Conservation (phyloP, 2,888 invertebrate genomes). For the Cacoxenus indagator region DNA sequence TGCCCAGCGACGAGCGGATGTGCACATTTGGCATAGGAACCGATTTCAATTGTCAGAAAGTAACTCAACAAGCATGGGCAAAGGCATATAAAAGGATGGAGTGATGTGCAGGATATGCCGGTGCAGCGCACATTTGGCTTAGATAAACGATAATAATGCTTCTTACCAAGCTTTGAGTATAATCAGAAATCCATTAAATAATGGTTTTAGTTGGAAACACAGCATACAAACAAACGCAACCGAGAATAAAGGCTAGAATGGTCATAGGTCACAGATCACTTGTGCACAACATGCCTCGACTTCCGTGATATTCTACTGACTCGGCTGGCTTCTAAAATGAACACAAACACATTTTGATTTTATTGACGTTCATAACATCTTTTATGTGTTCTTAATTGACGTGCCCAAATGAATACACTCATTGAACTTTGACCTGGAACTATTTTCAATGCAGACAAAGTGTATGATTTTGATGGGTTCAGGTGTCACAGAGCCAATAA, state of each 20-base stretch:
- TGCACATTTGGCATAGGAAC: background rate
- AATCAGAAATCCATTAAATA: slow-evolving; percentile 52
- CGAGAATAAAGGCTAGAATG: background rate
- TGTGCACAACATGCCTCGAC: background rate
- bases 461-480: too few relatives aligned
- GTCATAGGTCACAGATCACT: background rate
- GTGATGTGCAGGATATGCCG: slow-evolving; percentile 28
- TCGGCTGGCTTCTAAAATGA: too few relatives aligned
- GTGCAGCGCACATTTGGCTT: slow-evolving; percentile 37
- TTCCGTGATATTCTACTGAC: too few relatives aligned
- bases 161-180: slow-evolving; percentile 47
- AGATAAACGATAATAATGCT: slow-evolving; percentile 40
- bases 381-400: too few relatives aligned
- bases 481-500: too few relatives aligned
- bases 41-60: slow-evolving; percentile 2
- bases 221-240: slow-evolving; percentile 22
- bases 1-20: background rate
- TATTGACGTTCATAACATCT: too few relatives aligned
- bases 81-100: background rate
- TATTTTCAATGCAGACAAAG: too few relatives aligned
- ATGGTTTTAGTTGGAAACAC: slow-evolving; percentile 32
- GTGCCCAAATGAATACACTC: too few relatives aligned
- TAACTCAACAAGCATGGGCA: background rate
- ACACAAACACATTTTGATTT: too few relatives aligned
- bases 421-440: too few relatives aligned